Base-by-base conservation (phyloP, 2,113 vertebrate species). In the Crotophaga sulcirostris region DNA sequence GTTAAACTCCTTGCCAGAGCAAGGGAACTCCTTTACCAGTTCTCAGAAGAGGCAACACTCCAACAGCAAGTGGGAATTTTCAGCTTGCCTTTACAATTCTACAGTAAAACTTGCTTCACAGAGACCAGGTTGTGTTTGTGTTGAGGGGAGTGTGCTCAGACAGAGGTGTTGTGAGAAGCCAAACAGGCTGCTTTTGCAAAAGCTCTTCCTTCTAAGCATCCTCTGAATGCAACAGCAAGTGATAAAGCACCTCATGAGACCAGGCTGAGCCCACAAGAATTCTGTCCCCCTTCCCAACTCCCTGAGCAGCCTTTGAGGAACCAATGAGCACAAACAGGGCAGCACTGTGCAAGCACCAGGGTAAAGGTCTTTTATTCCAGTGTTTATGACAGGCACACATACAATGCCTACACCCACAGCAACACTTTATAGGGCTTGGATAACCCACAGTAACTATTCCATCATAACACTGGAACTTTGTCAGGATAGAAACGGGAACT, bases 231-330 rank as follows among this genome's bases (percentile, higher is more conserved):
- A 76, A 51, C 6, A 63, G 26, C n/a, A 58, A 82, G 84, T 13
- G 29, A 25, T 36, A 44, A 66, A n/a, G n/a, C 40, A 4, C 0
- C 2, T 45, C 23, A 83, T 0, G 0, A 77, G n/a, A 29, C 33
- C 18, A 11, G 38, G 62, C 56, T 34, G 82, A 87, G 69, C 15
- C 66, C 28, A 23, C 24, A 51, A 12, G 47, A 11, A 7, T 12
- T 13, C 67, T 19, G n/a, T 7, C 49, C 5, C 17, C 40, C 38
- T 54, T 38, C 78, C 66, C 38, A 13, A 3, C n/a, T 33, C 40
- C 72, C 42, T 12, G 18, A 31, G 28, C 20, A 74, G 49, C 70
- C 60, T 25, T 3, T 49, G 56, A 12, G 33, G 7, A 67, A 76
- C 29, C 86, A 10, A 3, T 2, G 13, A 14, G 16, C 76, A 38